phyloP scores from a whole-genome alignment of 2,797 vertebrate genomes.

The Rhincodon typus region DNA sequence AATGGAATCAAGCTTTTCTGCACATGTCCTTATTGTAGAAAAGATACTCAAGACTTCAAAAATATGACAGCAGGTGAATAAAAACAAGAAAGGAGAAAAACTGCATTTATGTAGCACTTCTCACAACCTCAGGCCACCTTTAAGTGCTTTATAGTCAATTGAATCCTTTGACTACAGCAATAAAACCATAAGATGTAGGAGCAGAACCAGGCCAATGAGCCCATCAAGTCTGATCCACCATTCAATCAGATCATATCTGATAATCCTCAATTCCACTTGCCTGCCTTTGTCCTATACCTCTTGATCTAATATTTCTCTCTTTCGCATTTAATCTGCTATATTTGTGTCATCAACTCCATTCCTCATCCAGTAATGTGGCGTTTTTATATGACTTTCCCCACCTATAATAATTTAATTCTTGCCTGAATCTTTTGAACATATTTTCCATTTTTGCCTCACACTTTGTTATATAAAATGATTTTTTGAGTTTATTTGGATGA shows the following conservation, averaged over 20 bases:
- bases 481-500: neutral
- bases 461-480: neutral
- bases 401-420: neutral
- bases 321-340: neutral
- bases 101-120: neutral
- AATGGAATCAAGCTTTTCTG: neutral
- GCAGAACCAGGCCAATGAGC: too few relatives aligned
- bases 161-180: neutral
- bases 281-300: too few relatives aligned
- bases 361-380: neutral
- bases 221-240: too few relatives aligned
- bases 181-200: too few relatives aligned
- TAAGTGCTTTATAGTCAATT: neutral
- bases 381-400: neutral
- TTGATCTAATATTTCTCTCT: neutral
- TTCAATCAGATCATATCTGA: too few relatives aligned
- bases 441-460: neutral
- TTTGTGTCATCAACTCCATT: neutral
- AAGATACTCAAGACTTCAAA: neutral
- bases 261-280: too few relatives aligned
- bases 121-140: neutral
- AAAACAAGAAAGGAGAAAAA: neutral
- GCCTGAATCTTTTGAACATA: neutral
- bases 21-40: neutral
- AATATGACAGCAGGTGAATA: neutral